Evolutionary conservation across 2,888 invertebrate species (phyloP), one percentile per base, ranked within the genome.

Genomic region (Volucella zonaria): DNA sequence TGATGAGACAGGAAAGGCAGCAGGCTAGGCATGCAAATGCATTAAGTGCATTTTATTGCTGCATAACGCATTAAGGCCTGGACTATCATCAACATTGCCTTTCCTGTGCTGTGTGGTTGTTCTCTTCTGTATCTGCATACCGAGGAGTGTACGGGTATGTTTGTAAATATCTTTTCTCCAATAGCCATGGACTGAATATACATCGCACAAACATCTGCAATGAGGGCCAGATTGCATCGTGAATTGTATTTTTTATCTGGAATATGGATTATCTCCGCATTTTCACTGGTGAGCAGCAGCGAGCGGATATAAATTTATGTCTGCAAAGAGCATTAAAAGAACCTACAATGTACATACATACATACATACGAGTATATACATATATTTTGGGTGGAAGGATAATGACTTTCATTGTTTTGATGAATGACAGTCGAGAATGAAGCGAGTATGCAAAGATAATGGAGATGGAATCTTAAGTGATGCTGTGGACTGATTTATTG

Each of bases 31-130:
- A 82, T 82, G 82, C 82, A 81, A 83, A 87, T 87, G 87, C 87
- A 87, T 89, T 89, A 89, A 89, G 90, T 89, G 89, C 89, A 89
- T 89, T 90, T 89, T 87, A 90, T 89, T 88, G 90, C 82, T 58
- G 74, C 85, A 82, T 88, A 88, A 87, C 87, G 82, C 87, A 88
- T 87, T 82, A 73, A 56, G 73, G 45, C 67, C 61, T 31, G 3
- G 67, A 82, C 77, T 81, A 76, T 81, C 58, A 81, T 76, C 70
- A 76, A 52, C 76, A 52, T 61, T 67, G 67, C 67, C 67, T 47
- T 38, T 18, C 9, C 47, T n/a, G 6, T 31, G 6, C 31, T 31
- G 31, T 31, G 31, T 31, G 31, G 31, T 31, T 6, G 31, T 31
- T 31, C 45, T 2, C 61, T 31, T 68, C 40, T 62, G 40, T 47